Evolutionary conservation across 2,888 invertebrate genomes (phyloP).

Genomic region (Pristionchus entomophagus): DNA sequence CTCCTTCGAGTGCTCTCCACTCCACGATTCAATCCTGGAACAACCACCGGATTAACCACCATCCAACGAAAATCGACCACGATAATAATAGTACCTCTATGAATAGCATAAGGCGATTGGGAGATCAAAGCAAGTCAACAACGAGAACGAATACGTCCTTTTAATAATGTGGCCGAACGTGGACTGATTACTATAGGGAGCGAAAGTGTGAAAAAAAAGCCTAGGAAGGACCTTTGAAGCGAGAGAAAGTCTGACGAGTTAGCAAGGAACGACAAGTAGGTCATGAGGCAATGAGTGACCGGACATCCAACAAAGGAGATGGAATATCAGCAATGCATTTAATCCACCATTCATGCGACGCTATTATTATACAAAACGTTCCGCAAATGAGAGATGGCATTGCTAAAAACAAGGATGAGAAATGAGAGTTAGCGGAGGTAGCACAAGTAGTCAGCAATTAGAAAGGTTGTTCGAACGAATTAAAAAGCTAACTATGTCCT

Average conservation of each 20-base stretch:
- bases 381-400: neutral
- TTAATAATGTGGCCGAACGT: neutral
- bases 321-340: constrained; percentile 22
- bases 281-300: constrained; percentile 47
- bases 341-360: neutral
- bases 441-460: neutral
- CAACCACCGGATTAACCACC: neutral
- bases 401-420: neutral
- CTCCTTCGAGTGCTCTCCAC: constrained; percentile 3
- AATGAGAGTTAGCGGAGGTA: neutral
- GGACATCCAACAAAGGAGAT: constrained; percentile 20
- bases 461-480: neutral
- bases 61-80: neutral
- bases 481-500: neutral
- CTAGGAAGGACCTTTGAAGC: constrained; percentile 17
- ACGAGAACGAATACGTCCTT: neutral
- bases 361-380: neutral
- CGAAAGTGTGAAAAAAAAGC: constrained; percentile 21
- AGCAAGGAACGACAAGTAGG: constrained; percentile 27
- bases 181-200: neutral
- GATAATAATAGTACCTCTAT: neutral
- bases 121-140: neutral
- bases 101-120: constrained; percentile 2
- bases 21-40: constrained; percentile 32
- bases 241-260: constrained; percentile 14